Conservation (phyloP, 2,797 vertebrate species). For the Nasua narica region DNA sequence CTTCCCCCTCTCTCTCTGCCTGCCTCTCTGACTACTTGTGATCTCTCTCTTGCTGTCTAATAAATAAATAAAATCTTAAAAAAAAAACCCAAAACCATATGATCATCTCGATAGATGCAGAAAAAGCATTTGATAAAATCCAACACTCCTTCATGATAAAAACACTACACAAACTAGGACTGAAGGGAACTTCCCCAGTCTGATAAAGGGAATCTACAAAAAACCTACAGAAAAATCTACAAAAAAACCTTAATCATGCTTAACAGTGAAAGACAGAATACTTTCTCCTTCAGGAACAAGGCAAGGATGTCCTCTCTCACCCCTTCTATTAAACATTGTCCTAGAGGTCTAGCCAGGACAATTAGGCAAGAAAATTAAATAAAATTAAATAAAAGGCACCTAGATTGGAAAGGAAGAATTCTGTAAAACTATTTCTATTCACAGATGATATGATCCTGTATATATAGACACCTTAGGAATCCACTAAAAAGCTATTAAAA, state of each 20-base stretch:
- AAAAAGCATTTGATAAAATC: background rate
- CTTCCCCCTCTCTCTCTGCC: too few species aligned
- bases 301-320: background rate
- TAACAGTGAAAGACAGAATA: background rate
- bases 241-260: background rate
- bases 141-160: background rate
- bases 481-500: background rate
- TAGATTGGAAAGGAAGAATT: background rate
- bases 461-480: background rate
- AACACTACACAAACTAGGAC: background rate
- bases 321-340: background rate
- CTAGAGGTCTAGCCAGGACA: background rate
- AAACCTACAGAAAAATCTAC: background rate
- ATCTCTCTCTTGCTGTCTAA: too few species aligned
- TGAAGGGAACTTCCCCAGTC: background rate
- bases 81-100: background rate
- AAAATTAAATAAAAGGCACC: background rate
- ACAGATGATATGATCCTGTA: background rate
- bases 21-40: too few species aligned
- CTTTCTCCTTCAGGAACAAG: background rate
- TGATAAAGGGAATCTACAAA: background rate
- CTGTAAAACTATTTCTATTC: background rate
- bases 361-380: background rate
- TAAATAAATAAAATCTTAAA: too few species aligned
- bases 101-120: background rate